Conservation (phyloP, 2,113 vertebrate species). For the Pituophis catenifer region DNA sequence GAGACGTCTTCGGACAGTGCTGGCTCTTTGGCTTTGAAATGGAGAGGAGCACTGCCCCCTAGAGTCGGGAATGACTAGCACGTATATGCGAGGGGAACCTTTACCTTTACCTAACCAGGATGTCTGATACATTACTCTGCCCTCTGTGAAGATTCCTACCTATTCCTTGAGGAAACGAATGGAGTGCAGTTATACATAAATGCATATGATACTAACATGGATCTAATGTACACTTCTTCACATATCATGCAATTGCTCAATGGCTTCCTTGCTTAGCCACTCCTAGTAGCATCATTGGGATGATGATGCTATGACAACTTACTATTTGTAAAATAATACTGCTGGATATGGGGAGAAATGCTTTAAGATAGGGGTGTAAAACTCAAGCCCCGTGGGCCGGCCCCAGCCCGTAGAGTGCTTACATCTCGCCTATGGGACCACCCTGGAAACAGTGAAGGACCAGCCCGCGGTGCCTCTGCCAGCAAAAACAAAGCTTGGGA, state of each 20-base stretch:
- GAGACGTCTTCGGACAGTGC: too few species aligned
- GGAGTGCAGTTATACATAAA: background rate
- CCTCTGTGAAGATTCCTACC: background rate
- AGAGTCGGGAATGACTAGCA: too few species aligned
- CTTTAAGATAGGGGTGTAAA: background rate
- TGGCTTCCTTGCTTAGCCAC: background rate
- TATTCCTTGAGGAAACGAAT: background rate
- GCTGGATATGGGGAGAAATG: too few species aligned
- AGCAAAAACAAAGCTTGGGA: too few species aligned
- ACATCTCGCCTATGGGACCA: too few species aligned
- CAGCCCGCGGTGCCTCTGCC: too few species aligned
- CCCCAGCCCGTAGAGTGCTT: too few species aligned
- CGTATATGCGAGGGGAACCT: too few species aligned
- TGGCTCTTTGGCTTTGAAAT: too few species aligned
- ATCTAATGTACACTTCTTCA: background rate
- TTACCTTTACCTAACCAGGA: background rate
- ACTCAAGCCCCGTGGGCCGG: too few species aligned
- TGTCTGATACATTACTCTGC: background rate
- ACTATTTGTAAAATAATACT: background rate
- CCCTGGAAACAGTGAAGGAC: too few species aligned
- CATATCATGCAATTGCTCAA: background rate
- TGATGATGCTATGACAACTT: background rate
- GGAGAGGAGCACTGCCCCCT: too few species aligned
- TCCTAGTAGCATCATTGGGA: background rate
- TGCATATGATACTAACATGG: background rate